Base-by-base conservation (phyloP, 2,113 vertebrate genomes). In the Hippocampus zosterae region DNA sequence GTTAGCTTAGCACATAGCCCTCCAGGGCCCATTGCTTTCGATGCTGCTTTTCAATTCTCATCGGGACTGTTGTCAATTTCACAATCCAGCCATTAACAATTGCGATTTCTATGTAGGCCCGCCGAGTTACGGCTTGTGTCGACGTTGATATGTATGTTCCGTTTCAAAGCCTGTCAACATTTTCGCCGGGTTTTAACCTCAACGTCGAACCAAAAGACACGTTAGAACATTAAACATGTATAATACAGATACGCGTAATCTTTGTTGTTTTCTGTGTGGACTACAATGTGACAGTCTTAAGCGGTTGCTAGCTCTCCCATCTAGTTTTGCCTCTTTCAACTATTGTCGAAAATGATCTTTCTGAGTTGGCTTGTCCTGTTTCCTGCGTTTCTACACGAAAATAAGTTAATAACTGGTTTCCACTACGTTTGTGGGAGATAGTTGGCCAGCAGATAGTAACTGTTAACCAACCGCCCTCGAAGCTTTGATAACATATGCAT, bases 51-150 rank as follows among this genome's bases (percentile, higher is more conserved):
- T 82, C 79, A 55, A 73, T 83, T 85, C 79, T 68, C 41, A 78
- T 83, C 84, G 74, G 85, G 73, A 79, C 84, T 85, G 77, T 88
- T 90, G 87, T 90, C 89, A 88, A 73, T 84, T 88, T 89, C 88
- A 85, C 87, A 80, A 82, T 83, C 80, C 74, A 74, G 84, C 81
- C 76, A 53, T 80, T 69, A 33, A 61, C 76, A 71, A 77, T 48
- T 78, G 69, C 76, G 68, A 75, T 61, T 79, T 80, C 53, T 75
- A 0, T 52, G 44, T 59, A 72, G 88, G 84, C 87, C 82, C 33
- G 68, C 23, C 60, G 12, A 75, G 70, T 69, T 71, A 44, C 33
- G 63, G 52, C 46, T 21, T 27, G 52, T 25, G n/a, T 68, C 62
- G 72, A 55, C 74, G 46, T 55, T 6, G 21, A 40, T 50, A 57